Evolutionary conservation across 1,140 invertebrate genomes (phyloP), one percentile per base, ranked within the genome.

Genomic region (Drosophila ironensis): DNA sequence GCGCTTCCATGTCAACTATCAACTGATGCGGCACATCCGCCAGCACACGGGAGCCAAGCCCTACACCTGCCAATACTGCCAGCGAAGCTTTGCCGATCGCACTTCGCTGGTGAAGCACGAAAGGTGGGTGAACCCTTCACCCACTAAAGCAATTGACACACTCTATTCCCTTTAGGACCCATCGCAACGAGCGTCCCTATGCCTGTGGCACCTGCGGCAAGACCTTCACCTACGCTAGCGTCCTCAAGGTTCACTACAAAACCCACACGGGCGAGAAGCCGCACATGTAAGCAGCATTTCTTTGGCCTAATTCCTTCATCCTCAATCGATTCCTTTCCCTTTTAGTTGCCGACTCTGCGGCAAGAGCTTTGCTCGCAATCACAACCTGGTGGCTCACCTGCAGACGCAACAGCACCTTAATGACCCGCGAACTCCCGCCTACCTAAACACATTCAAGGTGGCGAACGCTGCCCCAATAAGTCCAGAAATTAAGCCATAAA

Each of bases 161-260:
- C 2, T 3, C 17, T 11, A 9, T 6, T 3, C 4, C 0, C 9
- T n/a, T 4, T 38, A 90, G 88, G 28, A 88, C 77, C 7, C 96
- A 97, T 89, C 95, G 94, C 1, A 96, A 96, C 1, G 95, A 95
- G 70, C 90, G 94, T 6, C 94, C 95, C 0, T 95, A 94, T 68
- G 91, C 92, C 24, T 95, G 94, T 56, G 91, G 91, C 0, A 92
- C 92, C 0, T 95, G 95, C 76, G 92, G 92, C 0, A 95, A 95
- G 82, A 92, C 93, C 0, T 96, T 95, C 78, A 94, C 93, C 20
- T 92, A 93, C n/a, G 92, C 93, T 35, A 92, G 93, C 66, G 93
- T 93, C 51, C 87, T 94, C 2, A 91, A 92, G 12, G 90, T 92
- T 14, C 94, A 94, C 60, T 90, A 91, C 9, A 74, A 88, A 47